Conservation (phyloP, 2,113 vertebrate genomes). For the Psettodes erumei region DNA sequence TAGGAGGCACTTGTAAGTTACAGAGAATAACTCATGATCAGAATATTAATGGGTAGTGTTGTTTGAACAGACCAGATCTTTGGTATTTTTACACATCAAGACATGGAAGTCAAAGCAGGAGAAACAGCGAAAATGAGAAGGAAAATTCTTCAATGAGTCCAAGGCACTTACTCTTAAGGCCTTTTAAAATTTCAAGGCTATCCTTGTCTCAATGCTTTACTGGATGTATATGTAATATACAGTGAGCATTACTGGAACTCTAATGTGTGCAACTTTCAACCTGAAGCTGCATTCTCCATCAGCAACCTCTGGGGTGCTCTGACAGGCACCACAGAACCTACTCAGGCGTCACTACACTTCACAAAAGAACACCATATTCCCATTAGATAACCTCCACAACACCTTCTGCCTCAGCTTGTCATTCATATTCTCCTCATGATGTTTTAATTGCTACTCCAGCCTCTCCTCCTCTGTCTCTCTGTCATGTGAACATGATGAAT, state of each 20-base stretch:
- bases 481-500: constrained; percentile 12
- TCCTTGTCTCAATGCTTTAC: constrained; percentile 12
- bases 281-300: constrained; percentile 21
- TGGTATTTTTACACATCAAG: neutral
- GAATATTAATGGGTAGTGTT: neutral
- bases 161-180: constrained; percentile 21
- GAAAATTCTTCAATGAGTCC: constrained; percentile 18
- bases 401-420: constrained; percentile 11
- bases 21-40: neutral
- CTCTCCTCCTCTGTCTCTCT: constrained; percentile 1
- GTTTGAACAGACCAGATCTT: neutral
- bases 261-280: constrained; percentile 17
- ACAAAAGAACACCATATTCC: constrained; percentile 39
- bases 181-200: constrained; percentile 31
- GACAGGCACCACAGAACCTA: constrained; percentile 40
- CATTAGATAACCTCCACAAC: constrained; percentile 48
- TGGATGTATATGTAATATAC: constrained; percentile 48
- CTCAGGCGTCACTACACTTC: constrained; percentile 36
- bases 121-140: neutral
- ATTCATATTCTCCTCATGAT: neutral
- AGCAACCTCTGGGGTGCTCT: constrained; percentile 20
- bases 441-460: constrained; percentile 36
- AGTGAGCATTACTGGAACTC: constrained; percentile 27
- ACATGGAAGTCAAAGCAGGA: neutral
- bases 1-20: neutral